A percentile compares a stretch with the other conserved stretches of the same genome.
These are phyloP conservation scores for Cerastis rubricosa DNA, from an alignment of 2,888 invertebrate genomes.

Conservation along the genomic window DNA sequence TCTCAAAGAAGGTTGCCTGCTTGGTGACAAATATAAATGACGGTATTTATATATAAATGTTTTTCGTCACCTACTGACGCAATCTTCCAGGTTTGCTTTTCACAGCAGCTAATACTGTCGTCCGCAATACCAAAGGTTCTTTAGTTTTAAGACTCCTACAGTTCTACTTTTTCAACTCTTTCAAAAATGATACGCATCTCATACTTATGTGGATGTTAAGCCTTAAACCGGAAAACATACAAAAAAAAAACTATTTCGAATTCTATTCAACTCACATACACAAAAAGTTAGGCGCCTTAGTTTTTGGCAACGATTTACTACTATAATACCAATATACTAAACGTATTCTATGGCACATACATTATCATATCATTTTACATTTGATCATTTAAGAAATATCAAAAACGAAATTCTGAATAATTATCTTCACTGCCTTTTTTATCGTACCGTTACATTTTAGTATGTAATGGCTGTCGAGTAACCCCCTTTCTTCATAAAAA, in stretches of 20 bases:
- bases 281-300: constrained; percentile 12
- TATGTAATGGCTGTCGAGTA: background rate
- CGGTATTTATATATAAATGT: background rate
- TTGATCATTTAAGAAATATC: background rate
- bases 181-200: background rate
- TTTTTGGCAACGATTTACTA: constrained; percentile 20
- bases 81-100: background rate
- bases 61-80: background rate
- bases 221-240: background rate
- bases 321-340: constrained; percentile 15
- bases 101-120: no score
- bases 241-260: constrained; percentile 9
- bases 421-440: background rate
- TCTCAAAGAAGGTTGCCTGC: background rate
- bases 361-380: no score
- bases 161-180: background rate
- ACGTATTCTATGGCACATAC: background rate
- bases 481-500: background rate
- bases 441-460: background rate
- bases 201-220: constrained; percentile 6
- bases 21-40: background rate
- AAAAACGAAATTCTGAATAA: background rate
- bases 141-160: background rate
- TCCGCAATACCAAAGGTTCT: background rate
- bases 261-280: constrained; percentile 19